Base-by-base conservation (phyloP, 2,888 invertebrate genomes). In the Tachina fera region DNA sequence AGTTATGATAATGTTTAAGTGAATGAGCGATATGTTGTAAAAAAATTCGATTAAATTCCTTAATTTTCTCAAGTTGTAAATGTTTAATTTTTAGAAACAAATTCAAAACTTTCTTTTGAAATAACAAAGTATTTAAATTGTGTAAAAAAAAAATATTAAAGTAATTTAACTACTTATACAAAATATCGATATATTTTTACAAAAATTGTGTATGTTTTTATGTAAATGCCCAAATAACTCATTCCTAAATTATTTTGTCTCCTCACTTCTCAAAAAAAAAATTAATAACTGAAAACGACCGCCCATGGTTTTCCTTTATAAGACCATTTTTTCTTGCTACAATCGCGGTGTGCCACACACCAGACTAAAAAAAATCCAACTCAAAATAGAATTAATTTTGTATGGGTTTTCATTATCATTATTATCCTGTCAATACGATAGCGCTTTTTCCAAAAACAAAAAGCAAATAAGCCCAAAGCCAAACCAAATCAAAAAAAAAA, bases 341-440 rank as follows among this genome's bases (percentile, higher is more conserved):
- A 70, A n/a, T 11, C 14, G 51, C n/a, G 16, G 41, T 61, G 51
- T 78, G 68, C 78, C 78, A 78, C 71, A 79, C 70, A 78, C 63
- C 74, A 74, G 47, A 61, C 10, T 9, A n/a, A 14, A 58, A 68
- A 16, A 61, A n/a, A 39, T 14, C 16, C 0, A 22, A 11, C 19
- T 3, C 41, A 60, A 60, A 60, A 3, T 49, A 45, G 16, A 76
- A 61, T 74, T 67, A 77, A 77, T 83, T 63, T 72, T n/a, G 56
- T 72, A 19, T 56, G 31, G 45, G 11, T 72, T 70, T 76, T 47
- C 82, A 86, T 83, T 88, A 87, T 88, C 81, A 75, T 82, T 72
- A 86, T 87, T 87, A 87, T 88, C 87, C 87, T 86, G 86, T 86
- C 84, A 83, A 78, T 79, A 70, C 61, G 85, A 86, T 87, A 88